Conservation (phyloP, 2,888 invertebrate genomes). For the Cerceris rybyensis region DNA sequence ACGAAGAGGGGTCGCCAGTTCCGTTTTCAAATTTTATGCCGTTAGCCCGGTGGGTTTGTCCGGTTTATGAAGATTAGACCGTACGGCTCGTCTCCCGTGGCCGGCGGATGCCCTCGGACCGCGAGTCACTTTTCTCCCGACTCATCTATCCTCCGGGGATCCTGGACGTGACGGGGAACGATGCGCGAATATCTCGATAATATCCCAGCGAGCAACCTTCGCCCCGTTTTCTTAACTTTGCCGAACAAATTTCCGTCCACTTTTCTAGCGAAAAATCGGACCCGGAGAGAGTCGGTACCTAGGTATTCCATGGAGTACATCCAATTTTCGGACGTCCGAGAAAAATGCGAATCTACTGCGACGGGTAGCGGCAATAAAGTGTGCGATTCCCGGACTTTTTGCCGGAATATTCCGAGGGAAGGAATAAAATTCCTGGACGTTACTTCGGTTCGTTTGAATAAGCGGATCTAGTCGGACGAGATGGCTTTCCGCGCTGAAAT, state of each 20-base stretch:
- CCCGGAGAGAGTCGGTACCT: too few species aligned
- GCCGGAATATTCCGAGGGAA: conserved; percentile 3
- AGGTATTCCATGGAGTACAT: not conserved
- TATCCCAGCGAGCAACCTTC: not conserved
- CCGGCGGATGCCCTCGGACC: too few species aligned
- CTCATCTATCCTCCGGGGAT: too few species aligned
- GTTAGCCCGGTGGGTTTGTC: conserved; percentile 7
- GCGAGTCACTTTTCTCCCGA: too few species aligned
- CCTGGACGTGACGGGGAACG: too few species aligned
- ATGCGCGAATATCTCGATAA: too few species aligned
- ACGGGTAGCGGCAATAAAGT: conserved; percentile 33
- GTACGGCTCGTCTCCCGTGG: conserved; percentile 24
- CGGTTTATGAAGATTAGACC: conserved; percentile 55
- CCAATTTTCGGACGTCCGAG: not conserved
- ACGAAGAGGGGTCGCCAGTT: conserved; percentile 13
- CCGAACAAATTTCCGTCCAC: too few species aligned
- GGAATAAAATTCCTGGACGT: conserved; percentile 13
- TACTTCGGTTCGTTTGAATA: conserved; percentile 44
- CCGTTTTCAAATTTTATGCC: conserved; percentile 31
- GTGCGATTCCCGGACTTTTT: conserved; percentile 32
- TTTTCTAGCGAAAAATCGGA: too few species aligned
- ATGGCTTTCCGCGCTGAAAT: not conserved
- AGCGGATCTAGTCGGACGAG: conserved; percentile 29
- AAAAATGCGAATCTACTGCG: conserved; percentile 20
- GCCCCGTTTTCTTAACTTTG: not conserved